phyloP scores from a whole-genome alignment of 2,797 vertebrate genomes.

The Crocidura indochinensis region DNA sequence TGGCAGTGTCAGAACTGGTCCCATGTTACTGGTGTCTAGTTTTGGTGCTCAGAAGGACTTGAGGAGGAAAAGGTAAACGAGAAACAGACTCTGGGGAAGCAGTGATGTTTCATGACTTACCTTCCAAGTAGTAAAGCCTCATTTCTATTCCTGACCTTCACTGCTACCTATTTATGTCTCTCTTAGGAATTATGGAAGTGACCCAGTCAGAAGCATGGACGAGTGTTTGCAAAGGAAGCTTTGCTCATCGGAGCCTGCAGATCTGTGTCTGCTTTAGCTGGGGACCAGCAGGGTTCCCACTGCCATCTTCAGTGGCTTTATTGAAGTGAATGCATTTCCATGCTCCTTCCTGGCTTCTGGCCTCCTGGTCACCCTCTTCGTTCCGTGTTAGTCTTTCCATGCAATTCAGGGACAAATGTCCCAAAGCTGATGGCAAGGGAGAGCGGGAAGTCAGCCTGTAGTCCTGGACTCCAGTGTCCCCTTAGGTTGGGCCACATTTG shows the following conservation, averaged over 20 bases:
- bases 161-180: conserved; percentile 9
- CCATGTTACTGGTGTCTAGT: neutral
- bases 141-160: neutral
- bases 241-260: neutral
- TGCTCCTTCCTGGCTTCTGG: neutral
- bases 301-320: neutral
- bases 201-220: neutral
- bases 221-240: neutral
- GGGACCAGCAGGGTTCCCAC: neutral
- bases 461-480: conserved; percentile 1
- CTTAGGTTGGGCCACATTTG: neutral
- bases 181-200: conserved; percentile 2
- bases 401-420: neutral
- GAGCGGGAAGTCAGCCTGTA: neutral
- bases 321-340: rapidly evolving
- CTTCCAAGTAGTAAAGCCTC: neutral
- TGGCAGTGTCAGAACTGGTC: neutral
- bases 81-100: neutral
- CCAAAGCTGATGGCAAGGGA: neutral
- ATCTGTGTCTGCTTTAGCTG: conserved; percentile 3
- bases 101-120: neutral
- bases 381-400: neutral
- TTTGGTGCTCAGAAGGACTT: neutral
- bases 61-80: neutral
- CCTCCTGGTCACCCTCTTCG: neutral